phyloP scores from a whole-genome alignment of 2,888 invertebrate genomes.

The Adelognathus sp. region DNA sequence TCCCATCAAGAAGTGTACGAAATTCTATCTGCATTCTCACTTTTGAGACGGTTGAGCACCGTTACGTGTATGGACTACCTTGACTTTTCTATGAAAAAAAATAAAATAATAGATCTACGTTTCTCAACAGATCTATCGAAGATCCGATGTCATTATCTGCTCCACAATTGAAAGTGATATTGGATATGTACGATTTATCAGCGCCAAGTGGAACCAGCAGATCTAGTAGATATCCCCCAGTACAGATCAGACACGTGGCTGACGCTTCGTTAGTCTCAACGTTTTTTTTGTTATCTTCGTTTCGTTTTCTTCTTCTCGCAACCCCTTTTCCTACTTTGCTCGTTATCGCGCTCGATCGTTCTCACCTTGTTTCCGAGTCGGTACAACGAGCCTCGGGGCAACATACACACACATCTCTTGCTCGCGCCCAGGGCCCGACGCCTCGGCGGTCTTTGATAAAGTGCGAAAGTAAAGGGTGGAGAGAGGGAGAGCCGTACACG shows the following conservation, averaged over 20 bases:
- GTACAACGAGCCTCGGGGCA: constrained; percentile 65
- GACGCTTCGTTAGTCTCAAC: constrained; percentile 68
- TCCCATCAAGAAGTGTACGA: no score
- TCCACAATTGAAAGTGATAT: no score
- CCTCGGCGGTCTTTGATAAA: constrained; percentile 65
- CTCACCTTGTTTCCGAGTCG: constrained; percentile 29
- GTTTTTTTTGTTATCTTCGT: constrained; percentile 6
- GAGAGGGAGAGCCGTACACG: constrained; percentile 34
- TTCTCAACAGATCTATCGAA: no score
- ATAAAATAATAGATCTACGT: no score
- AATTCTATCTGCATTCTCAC: no score
- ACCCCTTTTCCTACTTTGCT: constrained; percentile 17
- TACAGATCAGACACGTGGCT: constrained; percentile 64
- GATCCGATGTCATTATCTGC: no score
- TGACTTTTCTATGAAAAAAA: no score
- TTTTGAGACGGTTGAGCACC: no score
- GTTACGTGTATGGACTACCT: no score
- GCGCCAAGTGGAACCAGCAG: constrained; percentile 4
- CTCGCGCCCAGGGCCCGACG: constrained; percentile 4
- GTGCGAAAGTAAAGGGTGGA: constrained; percentile 57
- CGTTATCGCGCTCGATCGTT: constrained; percentile 53
- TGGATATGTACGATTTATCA: no score
- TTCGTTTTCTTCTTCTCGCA: constrained; percentile 40
- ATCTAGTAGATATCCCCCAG: constrained; percentile 1
- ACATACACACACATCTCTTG: constrained; percentile 21